Evolutionary conservation across 2,888 invertebrate genomes (phyloP).

Genomic region (Halictus quadricinctus): DNA sequence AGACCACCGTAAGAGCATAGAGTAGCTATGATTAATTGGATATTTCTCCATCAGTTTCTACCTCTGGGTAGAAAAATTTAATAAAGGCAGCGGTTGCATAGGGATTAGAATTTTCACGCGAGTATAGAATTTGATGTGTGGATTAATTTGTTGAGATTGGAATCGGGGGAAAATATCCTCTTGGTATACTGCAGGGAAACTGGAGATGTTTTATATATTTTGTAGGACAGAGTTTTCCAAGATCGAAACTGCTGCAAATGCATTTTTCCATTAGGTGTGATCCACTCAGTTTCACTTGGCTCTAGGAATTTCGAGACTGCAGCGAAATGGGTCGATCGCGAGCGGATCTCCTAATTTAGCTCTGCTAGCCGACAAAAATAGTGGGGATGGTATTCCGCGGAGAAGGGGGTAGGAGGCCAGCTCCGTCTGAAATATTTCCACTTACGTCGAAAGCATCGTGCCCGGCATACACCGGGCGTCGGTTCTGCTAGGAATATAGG

Average conservation of each 20-base stretch:
- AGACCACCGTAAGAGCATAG: not conserved
- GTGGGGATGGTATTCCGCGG: not conserved
- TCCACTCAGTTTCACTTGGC: not conserved
- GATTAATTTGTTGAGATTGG: not conserved
- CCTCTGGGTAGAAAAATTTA: not conserved
- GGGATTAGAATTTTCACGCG: not conserved
- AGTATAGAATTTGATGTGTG: not conserved
- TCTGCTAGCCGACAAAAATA: constrained; percentile 17
- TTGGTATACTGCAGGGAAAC: no score
- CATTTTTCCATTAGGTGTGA: not conserved
- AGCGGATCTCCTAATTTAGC: not conserved
- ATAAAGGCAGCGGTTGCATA: not conserved
- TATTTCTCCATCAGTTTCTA: not conserved
- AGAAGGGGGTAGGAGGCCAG: not conserved
- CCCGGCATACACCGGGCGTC: constrained; percentile 60
- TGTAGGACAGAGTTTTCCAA: not conserved
- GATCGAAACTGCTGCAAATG: not conserved
- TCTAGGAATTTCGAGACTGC: not conserved
- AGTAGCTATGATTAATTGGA: not conserved
- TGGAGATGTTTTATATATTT: not conserved
- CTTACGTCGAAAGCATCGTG: constrained; percentile 70
- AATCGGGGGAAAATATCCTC: not conserved
- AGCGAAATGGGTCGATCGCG: not conserved
- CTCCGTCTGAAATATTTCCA: constrained; percentile 61
- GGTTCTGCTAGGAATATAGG: constrained; percentile 21